Conservation (phyloP, 1,140 invertebrate species). For the Orius laevigatus region DNA sequence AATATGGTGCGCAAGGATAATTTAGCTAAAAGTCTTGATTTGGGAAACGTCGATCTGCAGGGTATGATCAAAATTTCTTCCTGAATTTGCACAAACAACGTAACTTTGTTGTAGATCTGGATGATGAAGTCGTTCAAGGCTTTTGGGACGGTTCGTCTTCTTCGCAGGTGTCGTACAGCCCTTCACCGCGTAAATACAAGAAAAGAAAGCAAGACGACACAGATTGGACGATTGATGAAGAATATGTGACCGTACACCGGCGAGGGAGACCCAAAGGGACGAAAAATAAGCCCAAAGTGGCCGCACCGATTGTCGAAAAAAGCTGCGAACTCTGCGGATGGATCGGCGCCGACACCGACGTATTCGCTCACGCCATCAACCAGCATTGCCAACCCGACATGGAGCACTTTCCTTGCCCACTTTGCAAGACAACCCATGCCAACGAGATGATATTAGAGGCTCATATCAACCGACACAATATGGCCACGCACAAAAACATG, state of each 20-base stretch:
- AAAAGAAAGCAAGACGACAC: constrained; percentile 13
- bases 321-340: constrained; percentile 13
- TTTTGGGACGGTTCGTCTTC: constrained; percentile 11
- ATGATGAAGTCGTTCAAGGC: constrained; percentile 15
- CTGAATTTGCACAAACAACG: background rate
- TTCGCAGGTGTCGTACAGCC: background rate
- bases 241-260: constrained; percentile 15
- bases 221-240: constrained; percentile 18
- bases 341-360: constrained; percentile 13
- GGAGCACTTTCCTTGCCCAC: constrained; percentile 14
- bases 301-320: constrained; percentile 8
- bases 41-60: too few relatives aligned
- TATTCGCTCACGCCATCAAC: constrained; percentile 13
- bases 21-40: too few relatives aligned
- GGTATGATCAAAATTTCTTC: background rate
- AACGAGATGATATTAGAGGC: constrained; percentile 13
- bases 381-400: constrained; percentile 16
- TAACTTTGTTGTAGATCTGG: background rate
- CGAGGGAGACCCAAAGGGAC: constrained; percentile 16
- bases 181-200: constrained; percentile 6
- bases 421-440: constrained; percentile 11
- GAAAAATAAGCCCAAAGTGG: constrained; percentile 14
- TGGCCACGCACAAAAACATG: background rate
- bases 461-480: constrained; percentile 9
- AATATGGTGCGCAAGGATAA: too few relatives aligned